Base-by-base conservation (phyloP, 2,888 invertebrate species). In the Punctoribates punctum region DNA sequence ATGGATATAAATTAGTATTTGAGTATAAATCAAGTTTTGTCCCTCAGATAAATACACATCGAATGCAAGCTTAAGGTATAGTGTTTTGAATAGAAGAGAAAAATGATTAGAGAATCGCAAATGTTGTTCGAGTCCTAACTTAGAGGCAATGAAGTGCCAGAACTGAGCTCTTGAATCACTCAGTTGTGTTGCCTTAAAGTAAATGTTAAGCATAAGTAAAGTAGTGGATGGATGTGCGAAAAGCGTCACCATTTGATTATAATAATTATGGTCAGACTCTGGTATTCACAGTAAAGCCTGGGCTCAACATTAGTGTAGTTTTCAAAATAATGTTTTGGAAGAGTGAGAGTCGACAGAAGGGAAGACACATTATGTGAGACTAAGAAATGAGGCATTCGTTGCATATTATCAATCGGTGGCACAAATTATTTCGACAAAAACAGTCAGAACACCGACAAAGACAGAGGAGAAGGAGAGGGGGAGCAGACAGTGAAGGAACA, bases 241-340 rank as follows among this genome's bases (percentile, higher is more conserved):
- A 65, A 65, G 65, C 65, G 65, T 65, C 65, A 65, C 65, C 60
- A 60, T 65, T 65, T 65, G 65, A 65, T 65, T 65, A 65, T 34
- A 65, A 65, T 65, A 65, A 65, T 65, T 65, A 65, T 65, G 65
- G 65, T 60, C 20, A 60, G 60, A 60, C 20, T 13, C 42, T 42
- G 42, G 27, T 11, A 51, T 17, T 60, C 60, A n/a, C 5, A 11
- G 60, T 25, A 15, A 25, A 11, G 25, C 60, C 11, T 25, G 2
- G 11, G 20, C 51, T 51, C 8, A 51, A 51, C 51, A 51, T 51
- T 51, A 51, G 51, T 51, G 51, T 51, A 20, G 20, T 20, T 20
- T 51, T 20, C 17, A 20, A n/a, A 51, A 51, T 51, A 51, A 51
- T 51, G 51, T 51, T 51, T 17, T 17, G 51, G n/a, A 51, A 17